Conservation (phyloP, 2,888 invertebrate species). For the Pyrocoelia pectoralis region DNA sequence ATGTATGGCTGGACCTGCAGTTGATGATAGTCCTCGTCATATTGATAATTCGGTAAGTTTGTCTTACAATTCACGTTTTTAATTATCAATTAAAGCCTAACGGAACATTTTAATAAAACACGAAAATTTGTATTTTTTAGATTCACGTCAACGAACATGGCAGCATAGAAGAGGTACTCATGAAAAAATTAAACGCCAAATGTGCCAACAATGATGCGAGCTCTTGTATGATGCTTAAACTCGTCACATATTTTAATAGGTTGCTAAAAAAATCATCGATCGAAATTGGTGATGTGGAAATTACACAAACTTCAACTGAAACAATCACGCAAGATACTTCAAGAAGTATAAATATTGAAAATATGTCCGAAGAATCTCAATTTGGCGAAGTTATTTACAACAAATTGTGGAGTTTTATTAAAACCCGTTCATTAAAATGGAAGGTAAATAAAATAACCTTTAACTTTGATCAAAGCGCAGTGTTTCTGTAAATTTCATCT, state of each 20-base stretch:
- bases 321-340: conserved; percentile 60
- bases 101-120: neutral
- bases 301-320: conserved; percentile 68
- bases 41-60: conserved; percentile 57
- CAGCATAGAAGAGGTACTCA: conserved; percentile 72
- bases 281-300: conserved; percentile 78
- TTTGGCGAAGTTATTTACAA: conserved; percentile 71
- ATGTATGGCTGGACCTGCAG: conserved; percentile 54
- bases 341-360: conserved; percentile 55
- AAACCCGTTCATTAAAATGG: conserved; percentile 80
- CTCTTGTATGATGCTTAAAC: conserved; percentile 83
- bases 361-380: conserved; percentile 64
- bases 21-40: conserved; percentile 54
- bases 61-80: no score
- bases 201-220: conserved; percentile 81
- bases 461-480: no score
- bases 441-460: conserved; percentile 59
- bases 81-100: no score
- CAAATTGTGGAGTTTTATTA: conserved; percentile 79
- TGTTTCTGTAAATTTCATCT: no score
- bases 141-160: conserved; percentile 58
- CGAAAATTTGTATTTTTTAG: conserved; percentile 48
- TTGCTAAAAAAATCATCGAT: conserved; percentile 81
- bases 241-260: conserved; percentile 81
- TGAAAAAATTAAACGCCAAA: conserved; percentile 79